phyloP scores from a whole-genome alignment of 2,888 invertebrate species.

The Diploptera punctata region DNA sequence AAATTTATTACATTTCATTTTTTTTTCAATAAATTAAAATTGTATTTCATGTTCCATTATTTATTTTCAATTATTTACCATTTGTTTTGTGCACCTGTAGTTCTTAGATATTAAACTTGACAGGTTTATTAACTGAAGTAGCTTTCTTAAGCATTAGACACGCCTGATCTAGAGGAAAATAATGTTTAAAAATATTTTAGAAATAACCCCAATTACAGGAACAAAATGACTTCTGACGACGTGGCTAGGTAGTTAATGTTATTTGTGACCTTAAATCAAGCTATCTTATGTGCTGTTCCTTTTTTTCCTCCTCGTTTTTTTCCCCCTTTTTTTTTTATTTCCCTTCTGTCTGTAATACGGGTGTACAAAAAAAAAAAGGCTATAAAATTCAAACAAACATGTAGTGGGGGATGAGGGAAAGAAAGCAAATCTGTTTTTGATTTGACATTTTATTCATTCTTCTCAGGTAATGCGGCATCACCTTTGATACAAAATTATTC shows the following conservation, averaged over 20 bases:
- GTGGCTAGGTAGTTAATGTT: not conserved
- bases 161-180: not conserved
- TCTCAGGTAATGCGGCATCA: not conserved
- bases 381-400: conserved; percentile 15
- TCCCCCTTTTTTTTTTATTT: not conserved
- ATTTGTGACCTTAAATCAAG: not conserved
- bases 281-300: no score
- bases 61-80: no score
- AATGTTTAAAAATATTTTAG: not conserved
- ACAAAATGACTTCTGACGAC: not conserved
- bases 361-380: conserved; percentile 10
- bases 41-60: no score
- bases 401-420: not conserved
- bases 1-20: no score
- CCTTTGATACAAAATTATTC: no score
- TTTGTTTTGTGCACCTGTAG: no score
- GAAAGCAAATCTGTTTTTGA: conserved; percentile 14
- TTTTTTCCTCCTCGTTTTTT: no score
- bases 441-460: not conserved
- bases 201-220: not conserved
- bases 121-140: not conserved
- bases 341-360: not conserved
- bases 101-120: no score
- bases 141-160: not conserved
- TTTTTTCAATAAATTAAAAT: no score